Evolutionary conservation across 53 echinoderm and acorn worm genomes (phyloP).

Genomic region (Patiria pectinifera): DNA sequence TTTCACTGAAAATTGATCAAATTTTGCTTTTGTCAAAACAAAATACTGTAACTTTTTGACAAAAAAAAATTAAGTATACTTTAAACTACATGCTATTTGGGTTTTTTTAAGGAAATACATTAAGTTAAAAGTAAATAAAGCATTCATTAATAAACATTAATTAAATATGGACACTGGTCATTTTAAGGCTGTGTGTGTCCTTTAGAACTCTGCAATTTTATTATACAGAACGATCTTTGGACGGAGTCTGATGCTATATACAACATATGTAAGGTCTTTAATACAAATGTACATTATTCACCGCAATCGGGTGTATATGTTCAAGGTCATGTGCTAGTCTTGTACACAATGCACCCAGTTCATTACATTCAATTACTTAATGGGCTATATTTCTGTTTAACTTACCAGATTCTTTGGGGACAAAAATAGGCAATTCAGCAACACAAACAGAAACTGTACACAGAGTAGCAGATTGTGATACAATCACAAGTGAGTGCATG

Average conservation of each 20-base stretch:
- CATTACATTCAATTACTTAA: too few species aligned
- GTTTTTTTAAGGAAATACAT: background rate
- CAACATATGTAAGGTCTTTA: background rate
- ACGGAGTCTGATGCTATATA: background rate
- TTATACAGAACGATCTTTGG: conserved; percentile 18
- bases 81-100: background rate
- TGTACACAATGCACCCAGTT: too few species aligned
- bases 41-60: too few species aligned
- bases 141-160: background rate
- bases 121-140: background rate
- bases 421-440: too few species aligned
- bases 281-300: background rate
- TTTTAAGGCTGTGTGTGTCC: background rate
- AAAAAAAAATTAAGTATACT: background rate
- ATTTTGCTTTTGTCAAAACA: too few species aligned
- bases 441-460: too few species aligned
- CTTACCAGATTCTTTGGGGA: too few species aligned
- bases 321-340: background rate
- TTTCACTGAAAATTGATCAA: too few species aligned
- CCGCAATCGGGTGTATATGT: background rate
- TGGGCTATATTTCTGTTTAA: too few species aligned
- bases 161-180: background rate
- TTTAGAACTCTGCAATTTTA: background rate
- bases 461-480: too few species aligned
- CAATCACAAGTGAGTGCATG: background rate